Conservation (phyloP, 2,888 invertebrate genomes). For the Chrysolina americana region DNA sequence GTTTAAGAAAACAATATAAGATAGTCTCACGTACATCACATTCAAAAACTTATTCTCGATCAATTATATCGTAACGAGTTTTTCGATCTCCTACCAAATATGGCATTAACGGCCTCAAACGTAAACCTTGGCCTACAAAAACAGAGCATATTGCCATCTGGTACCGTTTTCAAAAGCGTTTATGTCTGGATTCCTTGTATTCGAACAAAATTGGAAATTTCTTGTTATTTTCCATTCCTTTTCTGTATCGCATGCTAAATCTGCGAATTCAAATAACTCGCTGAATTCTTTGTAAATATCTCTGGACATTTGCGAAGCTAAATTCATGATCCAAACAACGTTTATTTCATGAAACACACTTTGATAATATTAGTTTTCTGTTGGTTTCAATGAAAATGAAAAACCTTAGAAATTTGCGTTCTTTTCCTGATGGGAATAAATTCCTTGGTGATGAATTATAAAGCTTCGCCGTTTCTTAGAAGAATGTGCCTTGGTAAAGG, state of each 20-base stretch:
- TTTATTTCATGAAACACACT: too few species aligned
- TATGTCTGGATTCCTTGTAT: conserved; percentile 4
- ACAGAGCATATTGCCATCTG: conserved; percentile 27
- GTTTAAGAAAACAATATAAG: conserved; percentile 23
- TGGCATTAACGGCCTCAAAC: conserved; percentile 27
- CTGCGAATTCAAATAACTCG: not conserved
- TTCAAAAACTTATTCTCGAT: conserved; percentile 18
- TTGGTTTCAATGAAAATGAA: too few species aligned
- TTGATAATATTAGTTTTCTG: too few species aligned
- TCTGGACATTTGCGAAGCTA: not conserved
- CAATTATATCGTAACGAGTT: conserved; percentile 29
- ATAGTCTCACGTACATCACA: conserved; percentile 36
- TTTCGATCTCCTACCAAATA: conserved; percentile 31
- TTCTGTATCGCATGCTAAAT: not conserved
- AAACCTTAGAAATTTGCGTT: too few species aligned
- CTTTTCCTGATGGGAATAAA: too few species aligned
- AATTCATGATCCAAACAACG: not conserved
- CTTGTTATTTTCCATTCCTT: not conserved
- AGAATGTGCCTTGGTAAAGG: too few species aligned
- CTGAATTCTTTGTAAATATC: not conserved
- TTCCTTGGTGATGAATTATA: too few species aligned
- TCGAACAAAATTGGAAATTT: conserved; percentile 17
- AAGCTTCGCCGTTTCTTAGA: too few species aligned
- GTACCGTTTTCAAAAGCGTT: conserved; percentile 17
- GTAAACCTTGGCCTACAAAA: conserved; percentile 39